Percentiles rank a stretch among this genome's conserved stretches.
Conservation (phyloP, 2,797 vertebrate genomes). For the Sebastes diploproa region DNA sequence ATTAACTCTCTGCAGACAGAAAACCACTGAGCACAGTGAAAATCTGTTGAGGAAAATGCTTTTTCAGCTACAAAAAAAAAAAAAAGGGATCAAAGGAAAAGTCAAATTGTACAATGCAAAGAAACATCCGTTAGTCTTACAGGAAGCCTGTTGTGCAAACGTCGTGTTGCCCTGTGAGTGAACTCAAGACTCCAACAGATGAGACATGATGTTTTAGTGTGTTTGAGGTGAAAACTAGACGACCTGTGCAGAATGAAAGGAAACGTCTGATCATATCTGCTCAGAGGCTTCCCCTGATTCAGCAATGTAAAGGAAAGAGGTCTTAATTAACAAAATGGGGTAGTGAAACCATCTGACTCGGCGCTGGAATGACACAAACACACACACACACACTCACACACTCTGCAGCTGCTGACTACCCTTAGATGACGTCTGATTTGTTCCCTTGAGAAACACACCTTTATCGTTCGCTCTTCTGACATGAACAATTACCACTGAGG, state of each 20-base stretch:
- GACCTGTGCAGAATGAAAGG: not conserved
- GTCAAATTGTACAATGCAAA: not conserved
- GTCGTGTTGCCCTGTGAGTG: not conserved
- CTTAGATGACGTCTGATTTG: not conserved
- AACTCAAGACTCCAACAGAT: not conserved
- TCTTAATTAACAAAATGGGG: not conserved
- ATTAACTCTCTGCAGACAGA: not conserved
- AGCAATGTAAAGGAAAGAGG: not conserved
- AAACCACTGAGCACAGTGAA: not conserved
- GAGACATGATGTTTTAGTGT: not conserved
- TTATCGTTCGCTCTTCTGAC: not conserved
- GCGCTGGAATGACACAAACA: not conserved
- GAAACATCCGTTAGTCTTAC: not conserved
- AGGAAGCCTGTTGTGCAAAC: slow-evolving; percentile 1
- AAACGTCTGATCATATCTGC: not conserved
- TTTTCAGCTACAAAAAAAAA: not conserved
- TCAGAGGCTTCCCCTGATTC: slow-evolving; percentile 4
- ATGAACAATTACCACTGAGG: not conserved
- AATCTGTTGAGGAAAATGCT: not conserved
- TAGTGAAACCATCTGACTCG: slow-evolving; percentile 25
- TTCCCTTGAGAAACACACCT: not conserved
- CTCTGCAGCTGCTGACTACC: not conserved
- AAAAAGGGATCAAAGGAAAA: not conserved
- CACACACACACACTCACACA: not conserved
- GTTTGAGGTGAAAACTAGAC: not conserved